phyloP scores from a whole-genome alignment of 2,888 invertebrate genomes.

The Empis stercorea region DNA sequence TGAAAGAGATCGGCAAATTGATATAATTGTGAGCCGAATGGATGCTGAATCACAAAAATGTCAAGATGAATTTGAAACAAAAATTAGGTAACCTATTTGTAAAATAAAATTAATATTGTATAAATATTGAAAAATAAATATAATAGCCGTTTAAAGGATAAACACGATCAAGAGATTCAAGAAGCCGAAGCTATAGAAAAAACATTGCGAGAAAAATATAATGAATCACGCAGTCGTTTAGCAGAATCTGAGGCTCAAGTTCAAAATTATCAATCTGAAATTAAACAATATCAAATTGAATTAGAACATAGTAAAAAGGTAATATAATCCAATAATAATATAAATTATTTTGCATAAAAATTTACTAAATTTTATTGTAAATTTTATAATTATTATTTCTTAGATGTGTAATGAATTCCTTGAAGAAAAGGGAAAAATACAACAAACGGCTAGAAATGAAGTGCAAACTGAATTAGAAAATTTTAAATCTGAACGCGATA shows the following conservation, averaged over 20 bases:
- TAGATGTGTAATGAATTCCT: slow-evolving; percentile 41
- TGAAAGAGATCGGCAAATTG: slow-evolving; percentile 69
- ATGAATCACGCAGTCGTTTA: slow-evolving; percentile 50
- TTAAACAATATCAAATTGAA: slow-evolving; percentile 53
- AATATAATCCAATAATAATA: no score
- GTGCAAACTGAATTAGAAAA: slow-evolving; percentile 49
- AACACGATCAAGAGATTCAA: slow-evolving; percentile 57
- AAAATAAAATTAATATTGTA: neutral
- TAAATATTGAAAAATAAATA: slow-evolving; percentile 8
- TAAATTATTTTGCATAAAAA: no score
- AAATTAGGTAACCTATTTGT: slow-evolving; percentile 25
- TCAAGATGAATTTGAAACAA: slow-evolving; percentile 30
- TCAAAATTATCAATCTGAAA: slow-evolving; percentile 43
- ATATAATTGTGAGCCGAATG: slow-evolving; percentile 37
- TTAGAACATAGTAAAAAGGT: slow-evolving; percentile 52
- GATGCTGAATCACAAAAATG: slow-evolving; percentile 31
- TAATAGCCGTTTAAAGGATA: slow-evolving; percentile 57
- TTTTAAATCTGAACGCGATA: slow-evolving; percentile 53
- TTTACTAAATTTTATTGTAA: neutral
- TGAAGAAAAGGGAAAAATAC: slow-evolving; percentile 43
- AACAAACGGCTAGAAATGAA: slow-evolving; percentile 46
- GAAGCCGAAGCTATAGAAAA: slow-evolving; percentile 54
- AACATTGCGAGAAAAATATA: slow-evolving; percentile 51
- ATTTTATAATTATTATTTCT: neutral
- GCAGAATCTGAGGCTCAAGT: slow-evolving; percentile 50